A percentile compares a stretch with the other conserved stretches of the same genome.
These are phyloP conservation scores for Rhabdornis inornatus DNA, from an alignment of 2,113 vertebrate genomes.

Conservation along the genomic window DNA sequence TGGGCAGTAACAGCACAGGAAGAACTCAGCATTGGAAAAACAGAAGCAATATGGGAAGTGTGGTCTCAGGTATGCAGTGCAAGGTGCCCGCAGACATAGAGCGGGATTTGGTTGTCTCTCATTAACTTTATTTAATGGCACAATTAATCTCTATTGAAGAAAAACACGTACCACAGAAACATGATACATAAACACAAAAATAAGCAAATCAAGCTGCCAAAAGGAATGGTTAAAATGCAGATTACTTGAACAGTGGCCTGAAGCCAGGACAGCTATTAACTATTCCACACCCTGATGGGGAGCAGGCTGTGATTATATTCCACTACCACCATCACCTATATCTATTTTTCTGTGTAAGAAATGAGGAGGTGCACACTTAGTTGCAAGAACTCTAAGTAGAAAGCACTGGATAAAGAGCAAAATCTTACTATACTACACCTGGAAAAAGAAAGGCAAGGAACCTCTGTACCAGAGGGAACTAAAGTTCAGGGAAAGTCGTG, in stretches of 20 bases:
- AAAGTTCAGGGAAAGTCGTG: neutral
- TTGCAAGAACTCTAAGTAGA: neutral
- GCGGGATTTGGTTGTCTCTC: neutral
- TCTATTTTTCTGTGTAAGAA: neutral
- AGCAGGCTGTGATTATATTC: neutral
- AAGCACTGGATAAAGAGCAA: neutral
- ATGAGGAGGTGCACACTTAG: neutral
- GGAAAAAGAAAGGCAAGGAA: neutral
- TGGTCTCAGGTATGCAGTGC: neutral
- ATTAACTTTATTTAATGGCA: neutral
- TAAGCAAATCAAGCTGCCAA: neutral
- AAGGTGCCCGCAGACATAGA: neutral
- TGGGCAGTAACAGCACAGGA: neutral
- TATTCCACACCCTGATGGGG: neutral
- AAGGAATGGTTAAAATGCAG: neutral
- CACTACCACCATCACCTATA: neutral
- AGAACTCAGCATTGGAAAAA: neutral
- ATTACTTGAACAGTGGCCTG: neutral
- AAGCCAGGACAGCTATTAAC: neutral
- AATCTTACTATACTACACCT: neutral
- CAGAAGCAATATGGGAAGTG: accelerated
- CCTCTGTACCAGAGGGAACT: neutral
- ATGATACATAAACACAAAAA: accelerated
- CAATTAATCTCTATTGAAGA: neutral
- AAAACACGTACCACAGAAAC: neutral